Base-by-base conservation (phyloP, 2,113 vertebrate genomes). In the Rattus rattus region DNA sequence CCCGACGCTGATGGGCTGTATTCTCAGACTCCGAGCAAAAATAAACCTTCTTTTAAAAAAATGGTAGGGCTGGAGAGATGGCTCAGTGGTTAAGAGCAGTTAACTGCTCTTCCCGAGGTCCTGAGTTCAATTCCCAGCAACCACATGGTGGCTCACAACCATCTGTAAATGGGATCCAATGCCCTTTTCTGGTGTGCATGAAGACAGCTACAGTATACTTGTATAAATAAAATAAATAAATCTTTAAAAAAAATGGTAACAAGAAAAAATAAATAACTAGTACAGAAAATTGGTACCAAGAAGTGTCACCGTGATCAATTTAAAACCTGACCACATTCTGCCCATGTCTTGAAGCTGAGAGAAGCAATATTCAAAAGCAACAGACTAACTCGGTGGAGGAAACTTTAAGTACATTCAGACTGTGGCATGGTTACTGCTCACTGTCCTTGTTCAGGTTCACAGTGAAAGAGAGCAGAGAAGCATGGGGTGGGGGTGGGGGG, bases 401-500 rank as follows among this genome's bases (percentile, higher is more conserved):
- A 26, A 28, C 24, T 13, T 33, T 70, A 52, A 52, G 30, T n/a
- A 13, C 49, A 56, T n/a, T 39, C 33, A 10, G 86, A 52, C 36
- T 73, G 36, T 20, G 36, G 22, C 36, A 7, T 88, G 19, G 36
- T 73, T 43, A 73, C 52, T 59, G 69, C 4, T 52, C 2, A 59
- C 67, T 72, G 47, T 24, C 54, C 49, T 73, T 59, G 14, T 3
- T 59, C 22, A 59, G 87, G 39, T 88, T 26, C 56, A 88, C 28
- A 39, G 36, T 59, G 24, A 88, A 47, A 85, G 36, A 70, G 47
- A 88, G 52, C 52, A 43, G 52, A 72, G 26, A 72, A 72, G 8
- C 52, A 33, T n/a, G 6, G 20, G 5, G 14, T 1, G 4, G 36
- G n/a, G 14, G 7, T 10, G 5, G 14, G 7, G 19, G 5, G 2